Conservation (phyloP, 2,888 invertebrate species). For the Eupithecia exiguata region DNA sequence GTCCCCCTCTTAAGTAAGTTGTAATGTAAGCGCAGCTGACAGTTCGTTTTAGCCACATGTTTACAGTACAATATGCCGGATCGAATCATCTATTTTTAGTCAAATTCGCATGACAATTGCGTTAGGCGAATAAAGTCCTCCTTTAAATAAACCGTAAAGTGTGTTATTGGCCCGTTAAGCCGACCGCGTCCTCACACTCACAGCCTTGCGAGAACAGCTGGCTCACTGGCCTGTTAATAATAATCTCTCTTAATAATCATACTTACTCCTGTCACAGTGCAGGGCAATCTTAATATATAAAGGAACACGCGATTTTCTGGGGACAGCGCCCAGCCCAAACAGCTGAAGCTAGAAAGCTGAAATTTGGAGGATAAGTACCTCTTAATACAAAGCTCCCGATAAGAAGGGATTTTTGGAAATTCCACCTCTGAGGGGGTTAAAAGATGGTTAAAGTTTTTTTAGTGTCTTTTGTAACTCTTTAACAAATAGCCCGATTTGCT, state of each 20-base stretch:
- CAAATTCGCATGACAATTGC: constrained; percentile 22
- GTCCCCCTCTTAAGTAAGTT: not conserved
- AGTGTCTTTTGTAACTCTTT: too few species aligned
- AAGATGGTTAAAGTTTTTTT: too few species aligned
- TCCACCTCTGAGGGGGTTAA: too few species aligned
- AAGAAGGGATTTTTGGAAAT: too few species aligned
- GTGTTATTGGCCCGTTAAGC: constrained; percentile 22
- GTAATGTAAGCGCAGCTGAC: not conserved
- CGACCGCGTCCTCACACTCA: constrained; percentile 5
- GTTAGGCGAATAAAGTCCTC: constrained; percentile 21
- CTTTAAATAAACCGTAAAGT: constrained; percentile 18
- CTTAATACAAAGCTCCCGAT: too few species aligned
- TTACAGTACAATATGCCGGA: not conserved
- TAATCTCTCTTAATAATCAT: not conserved
- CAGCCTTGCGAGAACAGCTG: constrained; percentile 1
- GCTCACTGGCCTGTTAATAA: not conserved
- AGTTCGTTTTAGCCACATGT: not conserved
- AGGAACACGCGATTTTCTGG: too few species aligned
- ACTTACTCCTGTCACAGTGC: not conserved
- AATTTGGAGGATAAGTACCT: too few species aligned
- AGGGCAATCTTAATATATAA: too few species aligned
- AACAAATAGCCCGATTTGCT: too few species aligned
- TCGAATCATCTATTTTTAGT: constrained; percentile 10
- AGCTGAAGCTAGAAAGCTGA: too few species aligned
- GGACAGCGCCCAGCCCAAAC: too few species aligned